Conservation (phyloP, 2,888 invertebrate genomes). For the Euplagia quadripunctaria region DNA sequence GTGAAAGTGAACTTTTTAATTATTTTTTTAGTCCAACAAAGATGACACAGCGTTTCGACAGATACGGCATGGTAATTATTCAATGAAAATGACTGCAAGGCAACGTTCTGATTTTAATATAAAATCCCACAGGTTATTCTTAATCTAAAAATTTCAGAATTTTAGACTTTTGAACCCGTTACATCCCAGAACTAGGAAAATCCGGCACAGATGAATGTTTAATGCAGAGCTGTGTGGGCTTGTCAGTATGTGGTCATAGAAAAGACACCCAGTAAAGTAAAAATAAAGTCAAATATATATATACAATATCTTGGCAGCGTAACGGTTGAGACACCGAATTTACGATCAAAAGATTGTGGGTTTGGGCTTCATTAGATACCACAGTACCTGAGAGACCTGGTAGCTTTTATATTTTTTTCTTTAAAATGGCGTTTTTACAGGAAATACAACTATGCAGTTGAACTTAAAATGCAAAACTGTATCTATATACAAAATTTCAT, state of each 20-base stretch:
- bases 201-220: background rate
- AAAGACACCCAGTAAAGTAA: too few relatives aligned
- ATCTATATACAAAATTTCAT: too few relatives aligned
- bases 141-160: background rate
- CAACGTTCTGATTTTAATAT: background rate
- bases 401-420: too few relatives aligned
- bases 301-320: background rate
- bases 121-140: background rate
- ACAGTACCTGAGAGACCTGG: too few relatives aligned
- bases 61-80: constrained; percentile 27
- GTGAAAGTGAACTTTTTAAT: constrained; percentile 85
- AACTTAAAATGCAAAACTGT: too few relatives aligned
- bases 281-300: too few relatives aligned
- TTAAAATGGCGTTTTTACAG: too few relatives aligned
- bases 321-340: background rate
- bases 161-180: background rate
- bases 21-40: constrained; percentile 74
- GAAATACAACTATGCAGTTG: too few relatives aligned
- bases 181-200: background rate
- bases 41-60: constrained; percentile 79
- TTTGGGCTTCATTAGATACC: too few relatives aligned
- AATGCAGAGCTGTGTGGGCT: too few relatives aligned
- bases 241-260: too few relatives aligned
- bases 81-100: background rate
- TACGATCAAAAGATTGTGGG: background rate